A percentile compares a stretch with the other conserved stretches of the same genome.
phyloP scores from a whole-genome alignment of 2,797 vertebrate species.

The Acanthurus tractus region DNA sequence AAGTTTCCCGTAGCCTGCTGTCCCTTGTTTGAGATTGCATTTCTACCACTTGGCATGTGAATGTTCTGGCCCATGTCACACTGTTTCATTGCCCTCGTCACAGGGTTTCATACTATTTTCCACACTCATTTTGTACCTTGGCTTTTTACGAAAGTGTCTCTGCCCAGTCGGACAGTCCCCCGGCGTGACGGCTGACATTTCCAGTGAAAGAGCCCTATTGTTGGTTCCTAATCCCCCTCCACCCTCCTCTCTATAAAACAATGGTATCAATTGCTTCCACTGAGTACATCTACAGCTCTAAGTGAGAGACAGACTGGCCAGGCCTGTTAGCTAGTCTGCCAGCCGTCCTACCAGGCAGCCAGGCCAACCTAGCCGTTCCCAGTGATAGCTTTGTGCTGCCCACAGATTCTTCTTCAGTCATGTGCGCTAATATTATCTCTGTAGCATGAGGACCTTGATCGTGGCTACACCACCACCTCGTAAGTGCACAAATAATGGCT shows the following conservation, averaged over 20 bases:
- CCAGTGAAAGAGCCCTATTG: conserved; percentile 84
- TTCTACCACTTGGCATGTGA: conserved; percentile 63
- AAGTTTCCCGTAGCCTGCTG: conserved; percentile 45
- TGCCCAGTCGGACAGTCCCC: conserved; percentile 80
- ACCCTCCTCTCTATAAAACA: conserved; percentile 81
- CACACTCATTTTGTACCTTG: conserved; percentile 77
- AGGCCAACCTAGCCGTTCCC: conserved; percentile 64
- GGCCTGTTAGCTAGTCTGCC: conserved; percentile 62
- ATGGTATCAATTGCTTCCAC: conserved; percentile 84
- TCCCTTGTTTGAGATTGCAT: conserved; percentile 61
- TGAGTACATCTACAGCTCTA: conserved; percentile 80
- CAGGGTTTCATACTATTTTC: conserved; percentile 77
- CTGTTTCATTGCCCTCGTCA: conserved; percentile 66
- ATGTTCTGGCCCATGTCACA: conserved; percentile 49
- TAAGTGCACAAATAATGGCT: conserved; percentile 81
- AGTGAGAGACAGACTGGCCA: conserved; percentile 71
- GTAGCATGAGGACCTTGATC: conserved; percentile 74
- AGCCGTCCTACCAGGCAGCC: conserved; percentile 55
- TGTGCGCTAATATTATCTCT: conserved; percentile 69
- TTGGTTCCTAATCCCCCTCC: conserved; percentile 78
- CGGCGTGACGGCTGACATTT: conserved; percentile 84
- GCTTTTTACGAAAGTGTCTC: conserved; percentile 75
- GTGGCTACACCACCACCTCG: conserved; percentile 66
- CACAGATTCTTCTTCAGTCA: conserved; percentile 50
- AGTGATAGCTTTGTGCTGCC: conserved; percentile 39